A percentile compares a stretch with the other conserved stretches of the same genome.
Conservation (phyloP, 1,140 invertebrate species). For the Pogonus chalceus region DNA sequence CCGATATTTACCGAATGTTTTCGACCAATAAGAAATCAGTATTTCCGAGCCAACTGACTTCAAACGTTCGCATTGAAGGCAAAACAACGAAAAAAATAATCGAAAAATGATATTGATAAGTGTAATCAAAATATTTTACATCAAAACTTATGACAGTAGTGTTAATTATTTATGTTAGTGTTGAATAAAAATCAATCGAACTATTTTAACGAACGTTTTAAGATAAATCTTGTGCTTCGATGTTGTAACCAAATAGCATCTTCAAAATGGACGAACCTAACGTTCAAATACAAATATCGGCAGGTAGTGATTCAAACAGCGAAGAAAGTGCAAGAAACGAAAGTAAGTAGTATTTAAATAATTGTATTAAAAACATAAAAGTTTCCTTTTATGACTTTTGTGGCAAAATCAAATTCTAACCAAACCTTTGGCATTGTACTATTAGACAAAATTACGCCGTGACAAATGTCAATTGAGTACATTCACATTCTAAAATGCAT, state of each 20-base stretch:
- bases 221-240: neutral
- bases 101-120: conserved; percentile 5
- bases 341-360: too few relatives aligned
- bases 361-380: too few relatives aligned
- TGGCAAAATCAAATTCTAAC: too few relatives aligned
- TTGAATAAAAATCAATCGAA: neutral
- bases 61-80: neutral
- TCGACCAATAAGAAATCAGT: neutral
- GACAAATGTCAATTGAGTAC: neutral
- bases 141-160: neutral
- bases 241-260: conserved; percentile 19
- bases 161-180: neutral
- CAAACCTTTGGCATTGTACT: neutral
- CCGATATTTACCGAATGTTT: neutral
- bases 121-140: neutral
- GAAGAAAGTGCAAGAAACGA: conserved; percentile 25
- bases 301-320: conserved; percentile 30
- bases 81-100: conserved; percentile 5
- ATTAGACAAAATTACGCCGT: neutral
- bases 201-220: neutral
- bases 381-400: neutral
- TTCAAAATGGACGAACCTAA: conserved; percentile 34
- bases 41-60: conserved; percentile 1
- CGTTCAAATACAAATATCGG: conserved; percentile 27
- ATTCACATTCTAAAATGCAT: too few relatives aligned